Conservation (phyloP, 1,140 invertebrate genomes). For the Eufriesea mexicana region DNA sequence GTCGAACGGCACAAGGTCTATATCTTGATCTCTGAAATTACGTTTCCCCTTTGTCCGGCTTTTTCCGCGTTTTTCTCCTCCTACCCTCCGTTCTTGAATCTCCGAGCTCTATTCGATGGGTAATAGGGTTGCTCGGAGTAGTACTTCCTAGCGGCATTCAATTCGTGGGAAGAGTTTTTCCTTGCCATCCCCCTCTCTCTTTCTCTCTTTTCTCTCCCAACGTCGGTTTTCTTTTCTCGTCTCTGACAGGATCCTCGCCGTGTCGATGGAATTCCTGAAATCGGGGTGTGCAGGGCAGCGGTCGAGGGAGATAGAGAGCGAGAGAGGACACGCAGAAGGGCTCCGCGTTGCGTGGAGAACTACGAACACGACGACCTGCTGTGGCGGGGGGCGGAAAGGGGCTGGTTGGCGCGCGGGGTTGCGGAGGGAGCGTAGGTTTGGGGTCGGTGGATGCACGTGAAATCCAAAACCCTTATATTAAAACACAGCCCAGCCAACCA, state of each 20-base stretch:
- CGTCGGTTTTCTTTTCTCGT: neutral
- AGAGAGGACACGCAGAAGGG: neutral
- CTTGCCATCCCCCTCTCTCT: neutral
- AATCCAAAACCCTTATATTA: constrained; percentile 77
- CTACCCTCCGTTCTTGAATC: neutral
- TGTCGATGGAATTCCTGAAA: neutral
- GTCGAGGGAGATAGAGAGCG: constrained; percentile 19
- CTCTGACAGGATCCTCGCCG: neutral
- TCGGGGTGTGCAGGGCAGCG: too few species aligned
- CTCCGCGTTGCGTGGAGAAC: constrained; percentile 20
- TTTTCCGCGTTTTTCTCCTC: neutral
- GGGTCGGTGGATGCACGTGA: constrained; percentile 70
- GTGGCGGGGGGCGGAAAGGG: constrained; percentile 8
- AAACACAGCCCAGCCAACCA: constrained; percentile 66
- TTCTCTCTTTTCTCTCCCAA: neutral
- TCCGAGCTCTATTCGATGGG: neutral
- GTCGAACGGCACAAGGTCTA: neutral
- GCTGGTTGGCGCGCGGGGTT: neutral
- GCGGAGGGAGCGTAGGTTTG: constrained; percentile 41
- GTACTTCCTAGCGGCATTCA: constrained; percentile 1
- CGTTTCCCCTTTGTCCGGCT: constrained; percentile 19
- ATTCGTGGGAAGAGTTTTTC: constrained; percentile 39
- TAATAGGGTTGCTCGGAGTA: neutral
- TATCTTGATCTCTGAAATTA: constrained; percentile 17
- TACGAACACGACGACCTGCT: constrained; percentile 34